Base-by-base conservation (phyloP, 1,140 invertebrate genomes). In the Platorchestia sp. region DNA sequence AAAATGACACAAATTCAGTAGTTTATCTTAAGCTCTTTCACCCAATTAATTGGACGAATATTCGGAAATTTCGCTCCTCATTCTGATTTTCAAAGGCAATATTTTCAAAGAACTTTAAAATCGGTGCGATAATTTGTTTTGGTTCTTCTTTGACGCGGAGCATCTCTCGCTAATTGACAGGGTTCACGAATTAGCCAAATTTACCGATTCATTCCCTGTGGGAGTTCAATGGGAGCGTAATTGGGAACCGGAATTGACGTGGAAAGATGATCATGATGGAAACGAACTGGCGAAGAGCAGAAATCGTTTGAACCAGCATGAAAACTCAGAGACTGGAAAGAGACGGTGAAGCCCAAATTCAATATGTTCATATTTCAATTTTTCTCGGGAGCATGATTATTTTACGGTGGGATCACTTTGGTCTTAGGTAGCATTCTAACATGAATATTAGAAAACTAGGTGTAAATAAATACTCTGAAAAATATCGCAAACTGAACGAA, bases 151-250 rank as follows among this genome's bases (percentile, higher is more conserved):
- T 44, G 87, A 89, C 43, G 59, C 36, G 41, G 10, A 41, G 43
- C 43, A 42, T 89, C 41, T 89, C 87, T 89, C 87, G 41, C 41
- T 89, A 89, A 89, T 89, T 89, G 87, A 89, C 87, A 44, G 87
- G 41, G 43, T 14, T 89, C 3, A 1, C n/a, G 87, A 89, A 89
- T 89, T 89, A 89, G 87, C 41, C 43, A 89, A 89, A 89, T 89
- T 89, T 89, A 89, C 87, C 87, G 87, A 89, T 89, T 89, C 87
- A 89, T 41, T 89, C 43, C 87, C 87, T 89, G 41, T 44, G 87
- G 87, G 87, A 89, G 14, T 89, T 89, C 87, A 89, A 44, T 89
- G 87, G 59, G 87, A 89, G n/a, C 41, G 87, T 89, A 89, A 89
- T 89, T 89, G 87, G 87, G 87, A 89, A 27, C n/a, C 42, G 87